These are phyloP conservation scores for Orchesellides sinensis DNA, from an alignment of 2,888 invertebrate genomes.

Conservation along the genomic window DNA sequence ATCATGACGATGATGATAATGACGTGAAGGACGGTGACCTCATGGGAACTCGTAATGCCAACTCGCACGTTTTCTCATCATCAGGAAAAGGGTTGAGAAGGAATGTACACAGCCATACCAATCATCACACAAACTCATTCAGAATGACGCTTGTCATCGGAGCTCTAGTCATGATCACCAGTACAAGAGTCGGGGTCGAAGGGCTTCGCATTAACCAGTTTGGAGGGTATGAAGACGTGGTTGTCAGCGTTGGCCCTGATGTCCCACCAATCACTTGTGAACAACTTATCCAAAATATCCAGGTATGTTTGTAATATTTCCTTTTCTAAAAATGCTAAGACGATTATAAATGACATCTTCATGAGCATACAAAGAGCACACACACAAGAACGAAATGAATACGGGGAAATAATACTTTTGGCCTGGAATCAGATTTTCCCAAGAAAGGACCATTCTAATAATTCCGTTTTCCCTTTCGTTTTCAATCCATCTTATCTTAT, in stretches of 20 bases:
- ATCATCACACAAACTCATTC: too few species aligned
- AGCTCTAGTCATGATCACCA: background rate
- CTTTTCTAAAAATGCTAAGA: slow-evolving; percentile 44
- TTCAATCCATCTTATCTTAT: background rate
- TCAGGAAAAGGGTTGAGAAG: too few species aligned
- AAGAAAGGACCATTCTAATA: background rate
- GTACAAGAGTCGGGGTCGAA: slow-evolving; percentile 35
- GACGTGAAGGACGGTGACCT: slow-evolving; percentile 45
- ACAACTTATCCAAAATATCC: slow-evolving; percentile 70
- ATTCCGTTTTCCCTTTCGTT: background rate
- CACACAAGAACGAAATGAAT: background rate
- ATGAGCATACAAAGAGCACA: slow-evolving; percentile 2
- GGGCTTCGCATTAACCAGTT: slow-evolving; percentile 67
- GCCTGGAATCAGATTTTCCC: slow-evolving; percentile 1
- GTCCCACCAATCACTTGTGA: slow-evolving; percentile 72
- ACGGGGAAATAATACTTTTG: too few species aligned
- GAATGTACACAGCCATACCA: too few species aligned
- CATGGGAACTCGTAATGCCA: slow-evolving; percentile 50
- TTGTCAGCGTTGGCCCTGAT: slow-evolving; percentile 70
- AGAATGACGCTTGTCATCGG: too few species aligned
- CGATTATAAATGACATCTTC: slow-evolving; percentile 23
- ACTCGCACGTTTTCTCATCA: slow-evolving; percentile 39
- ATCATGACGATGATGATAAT: slow-evolving; percentile 16
- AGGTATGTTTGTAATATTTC: slow-evolving; percentile 55
- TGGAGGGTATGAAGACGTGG: slow-evolving; percentile 73